Evolutionary conservation across 2,113 vertebrate species (phyloP), one percentile per base, ranked within the genome.

Genomic region (Rana temporaria): DNA sequence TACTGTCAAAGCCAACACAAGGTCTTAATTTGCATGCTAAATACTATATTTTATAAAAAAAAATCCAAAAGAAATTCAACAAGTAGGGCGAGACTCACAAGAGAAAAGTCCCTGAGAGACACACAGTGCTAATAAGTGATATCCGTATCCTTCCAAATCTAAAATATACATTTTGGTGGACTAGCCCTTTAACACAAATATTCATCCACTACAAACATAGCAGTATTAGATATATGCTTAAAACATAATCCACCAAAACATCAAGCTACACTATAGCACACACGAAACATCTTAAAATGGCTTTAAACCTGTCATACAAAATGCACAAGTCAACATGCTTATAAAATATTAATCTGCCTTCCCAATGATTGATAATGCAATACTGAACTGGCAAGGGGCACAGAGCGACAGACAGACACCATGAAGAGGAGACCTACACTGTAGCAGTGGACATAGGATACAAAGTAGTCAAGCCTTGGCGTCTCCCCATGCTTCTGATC

Each of bases 371-470:
- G 19, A 18, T 38, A 34, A 74, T 34, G 20, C 38, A 55, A 38
- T n/a, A 38, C 18, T 22, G 38, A 42, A 42, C 26, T 6, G 57
- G 18, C 18, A 15, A 17, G 38, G 53, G 42, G 12, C n/a, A 63
- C 60, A 62, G 7, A 57, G 60, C 16, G 22, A 24, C 32, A 42
- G 6, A 48, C 9, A 52, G 60, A 7, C 55, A 65, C 1, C 77
- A 26, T 4, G 15, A 24, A 71, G 78, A 60, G 6, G 17, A 60
- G 26, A 91, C 87, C 76, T 91, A 91, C 72, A 0, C 87, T 91
- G 84, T 85, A 91, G 85, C 90, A 94, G 84, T 91, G 88, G 52
- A 88, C 72, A 1, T 60, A 86, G 79, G 89, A 91, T 65, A 88
- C 32, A 34, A 0, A 78, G 42, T 6, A 74, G 80, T 90, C 92